Conservation (phyloP, 2,888 invertebrate genomes). For the Philopedon plagiatum region DNA sequence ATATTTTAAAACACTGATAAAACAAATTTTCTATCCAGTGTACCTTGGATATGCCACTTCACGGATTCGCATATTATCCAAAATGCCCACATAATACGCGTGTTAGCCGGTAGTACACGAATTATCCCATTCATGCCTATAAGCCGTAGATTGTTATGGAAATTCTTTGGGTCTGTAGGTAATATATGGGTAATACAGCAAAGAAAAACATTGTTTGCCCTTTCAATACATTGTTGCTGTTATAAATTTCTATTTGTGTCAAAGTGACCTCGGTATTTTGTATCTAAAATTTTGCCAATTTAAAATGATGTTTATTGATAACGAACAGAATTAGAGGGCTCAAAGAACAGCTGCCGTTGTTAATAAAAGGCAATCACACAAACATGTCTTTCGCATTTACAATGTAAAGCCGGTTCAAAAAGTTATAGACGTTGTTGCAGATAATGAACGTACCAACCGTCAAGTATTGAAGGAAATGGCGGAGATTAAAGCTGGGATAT, state of each 20-base stretch:
- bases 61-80: too few species aligned
- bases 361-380: not conserved
- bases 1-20: too few species aligned
- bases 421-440: not conserved
- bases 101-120: too few species aligned
- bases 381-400: constrained; percentile 2
- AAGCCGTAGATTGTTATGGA: too few species aligned
- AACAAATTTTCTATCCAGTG: too few species aligned
- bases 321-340: not conserved
- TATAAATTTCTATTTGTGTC: not conserved
- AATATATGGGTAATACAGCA: too few species aligned
- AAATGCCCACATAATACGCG: too few species aligned
- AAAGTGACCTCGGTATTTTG: not conserved
- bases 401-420: not conserved
- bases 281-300: not conserved
- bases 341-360: constrained; percentile 12
- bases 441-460: not conserved
- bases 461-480: not conserved
- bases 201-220: not conserved
- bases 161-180: too few species aligned
- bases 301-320: constrained; percentile 4
- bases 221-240: not conserved
- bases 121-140: too few species aligned
- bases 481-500: too few species aligned
- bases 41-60: too few species aligned